A percentile compares a stretch with the other conserved stretches of the same genome.
Conservation (phyloP, 2,888 invertebrate species). For the Mycalesis mineus region DNA sequence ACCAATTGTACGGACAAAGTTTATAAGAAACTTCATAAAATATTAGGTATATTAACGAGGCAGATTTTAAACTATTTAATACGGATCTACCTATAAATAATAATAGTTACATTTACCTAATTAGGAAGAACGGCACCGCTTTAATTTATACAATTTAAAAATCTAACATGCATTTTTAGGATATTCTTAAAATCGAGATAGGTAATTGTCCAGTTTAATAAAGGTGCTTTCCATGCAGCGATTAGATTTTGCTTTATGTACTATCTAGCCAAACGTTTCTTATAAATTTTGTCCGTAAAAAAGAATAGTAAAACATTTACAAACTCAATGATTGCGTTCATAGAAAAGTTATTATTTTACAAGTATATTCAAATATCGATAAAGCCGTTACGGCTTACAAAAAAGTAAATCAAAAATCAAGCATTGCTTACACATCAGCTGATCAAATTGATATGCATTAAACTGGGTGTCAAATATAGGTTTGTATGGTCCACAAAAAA, state of each 20-base stretch:
- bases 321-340: slow-evolving; percentile 71
- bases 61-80: background rate
- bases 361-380: slow-evolving; percentile 36
- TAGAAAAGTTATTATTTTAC: slow-evolving; percentile 66
- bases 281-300: slow-evolving; percentile 52
- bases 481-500: background rate
- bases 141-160: too few species aligned
- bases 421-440: background rate
- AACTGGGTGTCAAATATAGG: too few species aligned
- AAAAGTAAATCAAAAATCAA: background rate
- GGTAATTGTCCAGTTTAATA: too few species aligned
- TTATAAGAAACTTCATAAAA: slow-evolving; percentile 41
- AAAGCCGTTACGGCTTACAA: background rate
- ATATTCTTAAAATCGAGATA: too few species aligned
- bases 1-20: slow-evolving; percentile 46
- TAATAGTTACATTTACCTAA: too few species aligned
- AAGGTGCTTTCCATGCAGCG: too few species aligned
- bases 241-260: background rate
- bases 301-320: slow-evolving; percentile 67
- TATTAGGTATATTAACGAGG: background rate
- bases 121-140: too few species aligned
- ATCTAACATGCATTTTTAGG: too few species aligned
- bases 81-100: too few species aligned
- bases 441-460: background rate
- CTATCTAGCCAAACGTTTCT: slow-evolving; percentile 34